These are phyloP conservation scores for Asbolus verrucosus DNA, from an alignment of 1,140 invertebrate species.

Conservation along the genomic window DNA sequence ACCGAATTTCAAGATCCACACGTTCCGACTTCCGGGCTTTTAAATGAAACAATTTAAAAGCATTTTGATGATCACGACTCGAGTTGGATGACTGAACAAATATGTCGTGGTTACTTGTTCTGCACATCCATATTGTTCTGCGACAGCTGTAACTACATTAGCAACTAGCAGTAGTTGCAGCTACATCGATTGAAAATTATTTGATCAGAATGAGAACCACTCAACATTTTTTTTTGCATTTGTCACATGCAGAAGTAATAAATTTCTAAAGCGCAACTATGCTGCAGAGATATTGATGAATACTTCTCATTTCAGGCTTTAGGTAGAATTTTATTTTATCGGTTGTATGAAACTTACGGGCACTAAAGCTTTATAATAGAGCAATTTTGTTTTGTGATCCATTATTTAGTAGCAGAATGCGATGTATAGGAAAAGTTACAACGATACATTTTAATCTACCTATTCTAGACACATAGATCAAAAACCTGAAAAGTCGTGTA, in stretches of 20 bases:
- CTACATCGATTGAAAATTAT: conserved; percentile 1
- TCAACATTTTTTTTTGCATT: conserved; percentile 24
- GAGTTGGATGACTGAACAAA: neutral
- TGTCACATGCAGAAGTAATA: conserved; percentile 31
- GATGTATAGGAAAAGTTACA: conserved; percentile 2
- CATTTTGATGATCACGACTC: no score
- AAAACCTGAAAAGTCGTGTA: no score
- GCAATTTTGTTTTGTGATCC: conserved; percentile 29
- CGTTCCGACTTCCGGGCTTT: no score
- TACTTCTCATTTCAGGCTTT: conserved; percentile 37
- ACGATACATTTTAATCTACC: conserved; percentile 20
- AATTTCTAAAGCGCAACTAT: conserved; percentile 24
- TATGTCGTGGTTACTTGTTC: neutral
- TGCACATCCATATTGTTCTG: neutral
- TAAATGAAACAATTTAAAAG: no score
- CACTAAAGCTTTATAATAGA: conserved; percentile 36
- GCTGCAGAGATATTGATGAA: conserved; percentile 37
- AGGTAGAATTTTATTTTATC: conserved; percentile 34
- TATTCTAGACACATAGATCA: neutral
- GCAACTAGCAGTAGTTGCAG: conserved; percentile 5
- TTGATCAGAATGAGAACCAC: neutral
- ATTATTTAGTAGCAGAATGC: conserved; percentile 20
- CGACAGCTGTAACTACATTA: conserved; percentile 24
- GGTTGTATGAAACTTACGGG: conserved; percentile 4
- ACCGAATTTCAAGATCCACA: no score